These are phyloP conservation scores for Ceratotherium simum DNA, from an alignment of 2,113 vertebrate species.

Conservation along the genomic window DNA sequence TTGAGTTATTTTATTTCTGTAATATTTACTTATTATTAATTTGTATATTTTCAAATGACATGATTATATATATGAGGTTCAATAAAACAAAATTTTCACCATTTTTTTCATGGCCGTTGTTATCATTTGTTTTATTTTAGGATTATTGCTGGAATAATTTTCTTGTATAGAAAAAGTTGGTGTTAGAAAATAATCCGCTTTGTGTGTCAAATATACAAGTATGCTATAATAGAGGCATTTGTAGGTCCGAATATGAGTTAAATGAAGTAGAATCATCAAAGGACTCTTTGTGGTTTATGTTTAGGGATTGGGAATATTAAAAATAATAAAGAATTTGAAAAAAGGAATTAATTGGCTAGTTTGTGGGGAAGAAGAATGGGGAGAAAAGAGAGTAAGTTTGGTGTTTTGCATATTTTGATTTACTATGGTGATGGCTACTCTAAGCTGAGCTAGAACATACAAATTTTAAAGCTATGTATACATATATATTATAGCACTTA, in stretches of 20 bases:
- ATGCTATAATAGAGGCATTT: not conserved
- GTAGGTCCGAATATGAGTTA: not conserved
- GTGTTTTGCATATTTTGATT: not conserved
- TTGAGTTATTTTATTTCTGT: not conserved
- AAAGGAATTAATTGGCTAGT: not conserved
- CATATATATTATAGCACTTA: not conserved
- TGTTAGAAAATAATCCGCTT: conserved; percentile 5
- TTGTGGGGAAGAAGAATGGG: not conserved
- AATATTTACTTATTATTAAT: not conserved
- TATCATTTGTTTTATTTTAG: not conserved
- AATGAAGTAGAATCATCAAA: not conserved
- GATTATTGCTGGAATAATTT: not conserved
- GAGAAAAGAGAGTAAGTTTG: not conserved
- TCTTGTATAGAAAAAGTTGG: not conserved
- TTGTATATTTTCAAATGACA: not conserved
- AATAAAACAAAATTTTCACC: not conserved
- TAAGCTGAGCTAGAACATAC: not conserved
- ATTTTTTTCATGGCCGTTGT: not conserved
- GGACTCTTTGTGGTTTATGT: not conserved
- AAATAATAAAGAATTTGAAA: not conserved
- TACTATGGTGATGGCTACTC: not conserved
- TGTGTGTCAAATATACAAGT: not conserved
- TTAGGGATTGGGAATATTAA: not conserved
- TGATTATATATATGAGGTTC: not conserved
- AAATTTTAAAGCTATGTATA: not conserved